phyloP scores from a whole-genome alignment of 2,113 vertebrate genomes.

The Rattus rattus region DNA sequence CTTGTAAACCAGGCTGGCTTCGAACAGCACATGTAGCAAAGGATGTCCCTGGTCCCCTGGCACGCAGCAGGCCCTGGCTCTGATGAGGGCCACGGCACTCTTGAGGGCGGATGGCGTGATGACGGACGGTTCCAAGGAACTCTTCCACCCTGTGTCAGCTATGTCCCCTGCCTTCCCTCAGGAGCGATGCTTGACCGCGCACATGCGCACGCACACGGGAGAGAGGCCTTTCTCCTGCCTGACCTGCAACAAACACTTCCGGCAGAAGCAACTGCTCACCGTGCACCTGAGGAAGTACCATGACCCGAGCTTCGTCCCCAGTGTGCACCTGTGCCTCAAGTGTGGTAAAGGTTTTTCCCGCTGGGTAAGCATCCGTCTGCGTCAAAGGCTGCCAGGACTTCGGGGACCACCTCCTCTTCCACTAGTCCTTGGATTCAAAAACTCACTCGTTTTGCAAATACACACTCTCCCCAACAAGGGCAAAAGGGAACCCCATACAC shows the following conservation, averaged over 20 bases:
- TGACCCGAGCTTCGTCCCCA: background rate
- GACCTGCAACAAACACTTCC: slow-evolving; percentile 75
- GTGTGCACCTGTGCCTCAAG: slow-evolving; percentile 43
- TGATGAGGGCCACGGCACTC: background rate
- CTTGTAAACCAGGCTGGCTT: background rate
- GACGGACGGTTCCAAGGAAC: too few relatives aligned
- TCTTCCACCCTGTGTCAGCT: background rate
- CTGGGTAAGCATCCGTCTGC: slow-evolving; percentile 65
- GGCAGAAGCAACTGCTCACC: slow-evolving; percentile 72
- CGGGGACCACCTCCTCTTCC: background rate
- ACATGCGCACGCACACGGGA: slow-evolving; percentile 69
- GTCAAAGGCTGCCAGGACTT: background rate
- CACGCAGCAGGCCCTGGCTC: background rate
- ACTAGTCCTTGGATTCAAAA: background rate
- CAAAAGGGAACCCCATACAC: background rate
- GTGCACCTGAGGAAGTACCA: slow-evolving; percentile 74
- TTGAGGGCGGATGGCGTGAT: too few relatives aligned
- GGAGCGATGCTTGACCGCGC: slow-evolving; percentile 65
- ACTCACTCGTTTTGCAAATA: background rate
- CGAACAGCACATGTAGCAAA: too few relatives aligned
- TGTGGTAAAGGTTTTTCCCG: slow-evolving; percentile 79
- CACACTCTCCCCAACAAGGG: background rate
- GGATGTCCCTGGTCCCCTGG: background rate
- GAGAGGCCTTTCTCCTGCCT: slow-evolving; percentile 80
- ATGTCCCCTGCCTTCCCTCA: background rate